phyloP scores from a whole-genome alignment of 2,113 vertebrate genomes.

The Barbus barbus region DNA sequence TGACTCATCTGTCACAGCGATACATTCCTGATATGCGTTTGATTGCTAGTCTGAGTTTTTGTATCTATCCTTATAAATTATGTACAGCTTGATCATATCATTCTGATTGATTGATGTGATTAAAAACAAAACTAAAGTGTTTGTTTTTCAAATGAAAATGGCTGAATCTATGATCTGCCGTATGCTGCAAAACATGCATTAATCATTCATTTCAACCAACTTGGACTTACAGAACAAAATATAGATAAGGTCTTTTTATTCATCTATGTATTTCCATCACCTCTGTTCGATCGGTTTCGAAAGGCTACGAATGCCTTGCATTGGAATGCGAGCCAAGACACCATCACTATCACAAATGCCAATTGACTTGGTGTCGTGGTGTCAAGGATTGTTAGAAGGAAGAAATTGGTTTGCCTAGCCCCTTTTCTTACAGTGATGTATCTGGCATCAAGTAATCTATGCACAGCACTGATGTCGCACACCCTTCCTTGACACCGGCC shows the following conservation, averaged over 20 bases:
- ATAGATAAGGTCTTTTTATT: neutral
- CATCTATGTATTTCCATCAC: neutral
- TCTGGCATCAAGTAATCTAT: slow-evolving; percentile 28
- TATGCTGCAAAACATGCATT: neutral
- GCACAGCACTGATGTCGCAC: neutral
- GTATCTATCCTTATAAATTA: neutral
- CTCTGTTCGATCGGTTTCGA: neutral
- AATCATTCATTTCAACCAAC: neutral
- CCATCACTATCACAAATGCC: neutral
- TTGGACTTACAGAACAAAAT: neutral
- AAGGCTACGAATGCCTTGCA: neutral
- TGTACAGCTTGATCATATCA: neutral
- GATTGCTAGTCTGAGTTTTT: neutral
- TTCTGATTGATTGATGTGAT: neutral
- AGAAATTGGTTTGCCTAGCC: neutral
- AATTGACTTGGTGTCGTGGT: slow-evolving; percentile 9
- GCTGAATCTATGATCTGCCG: neutral
- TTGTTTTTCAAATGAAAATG: neutral
- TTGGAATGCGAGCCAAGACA: neutral
- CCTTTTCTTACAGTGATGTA: slow-evolving; percentile 23
- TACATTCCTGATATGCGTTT: neutral
- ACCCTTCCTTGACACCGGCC: slow-evolving; percentile 7
- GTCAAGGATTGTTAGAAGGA: slow-evolving; percentile 15
- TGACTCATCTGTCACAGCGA: neutral
- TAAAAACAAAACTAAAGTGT: neutral